These are phyloP conservation scores for Tetramorium bicarinatum DNA, from an alignment of 2,888 invertebrate species.

Conservation along the genomic window DNA sequence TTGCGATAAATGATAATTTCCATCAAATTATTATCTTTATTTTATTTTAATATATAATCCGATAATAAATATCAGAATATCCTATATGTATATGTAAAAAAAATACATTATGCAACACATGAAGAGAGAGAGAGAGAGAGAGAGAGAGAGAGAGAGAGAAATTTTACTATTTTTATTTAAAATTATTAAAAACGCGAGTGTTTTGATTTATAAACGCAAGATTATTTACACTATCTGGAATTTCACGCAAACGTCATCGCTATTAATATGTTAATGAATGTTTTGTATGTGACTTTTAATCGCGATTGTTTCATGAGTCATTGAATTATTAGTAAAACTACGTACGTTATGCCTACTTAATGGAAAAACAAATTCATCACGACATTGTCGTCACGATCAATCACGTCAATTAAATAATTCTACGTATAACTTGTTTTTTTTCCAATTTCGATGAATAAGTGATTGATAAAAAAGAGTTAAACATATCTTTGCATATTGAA, in stretches of 20 bases:
- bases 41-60: not conserved
- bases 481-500: not conserved
- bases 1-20: not conserved
- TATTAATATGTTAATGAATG: conserved; percentile 7
- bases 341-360: not conserved
- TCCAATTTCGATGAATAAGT: not conserved
- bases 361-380: not conserved
- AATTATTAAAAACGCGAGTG: not conserved
- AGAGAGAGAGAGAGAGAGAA: not conserved
- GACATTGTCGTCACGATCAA: not conserved
- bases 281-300: not conserved
- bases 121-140: too few species aligned
- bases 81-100: not conserved
- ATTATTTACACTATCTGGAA: not conserved
- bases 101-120: not conserved
- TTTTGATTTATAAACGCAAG: not conserved
- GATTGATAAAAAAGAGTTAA: not conserved
- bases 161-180: not conserved
- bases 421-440: not conserved
- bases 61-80: not conserved
- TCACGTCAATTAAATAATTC: not conserved
- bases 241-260: not conserved
- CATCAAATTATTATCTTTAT: not conserved
- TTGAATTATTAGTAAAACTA: conserved; percentile 6
- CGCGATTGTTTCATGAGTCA: not conserved